Evolutionary conservation across 2,113 vertebrate genomes (phyloP), one percentile per base, ranked within the genome.

Genomic region (Motacilla tschutschensis): DNA sequence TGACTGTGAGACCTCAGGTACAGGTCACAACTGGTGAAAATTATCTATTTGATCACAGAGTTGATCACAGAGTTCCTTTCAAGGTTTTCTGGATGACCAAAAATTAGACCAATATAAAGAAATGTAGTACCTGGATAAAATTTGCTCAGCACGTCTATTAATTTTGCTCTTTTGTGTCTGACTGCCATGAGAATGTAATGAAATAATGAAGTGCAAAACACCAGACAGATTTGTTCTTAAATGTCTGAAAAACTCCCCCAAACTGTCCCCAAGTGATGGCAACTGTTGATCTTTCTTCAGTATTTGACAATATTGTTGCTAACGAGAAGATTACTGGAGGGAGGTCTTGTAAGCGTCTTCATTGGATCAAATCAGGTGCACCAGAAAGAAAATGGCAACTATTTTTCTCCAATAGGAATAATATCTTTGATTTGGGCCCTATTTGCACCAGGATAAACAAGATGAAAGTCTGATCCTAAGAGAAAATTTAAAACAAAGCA

Each of bases 401-500:
- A 19, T 79, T 87, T 83, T 83, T 88, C 74, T 83, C 59, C 33
- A 70, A 67, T 36, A 88, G 25, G 36, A 83, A 33, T 47, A 69
- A 18, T 20, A 65, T 5, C 24, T 80, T 72, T 85, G 70, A 88
- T 92, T 93, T 86, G 57, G 47, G 71, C 22, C 17, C n/a, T 31
- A 73, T 64, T 55, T 63, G 50, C 40, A 88, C 8, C 54, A 81
- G 35, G 19, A 69, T 31, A 71, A 79, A 50, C 26, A 75, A 77
- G 33, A 87, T 63, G 3, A 63, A 69, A 76, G 36, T 20, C 40
- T n/a, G 14, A 28, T 57, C 51, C 55, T n/a, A 74, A 60, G n/a
- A 51, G 43, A 75, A 90, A 83, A 94, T 57, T 35, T 60, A 66
- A 92, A 81, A 12, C n/a, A 79, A 86, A 86, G 44, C 44, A 70